Conservation (phyloP, 2,113 vertebrate genomes). For the Halcyon senegalensis region DNA sequence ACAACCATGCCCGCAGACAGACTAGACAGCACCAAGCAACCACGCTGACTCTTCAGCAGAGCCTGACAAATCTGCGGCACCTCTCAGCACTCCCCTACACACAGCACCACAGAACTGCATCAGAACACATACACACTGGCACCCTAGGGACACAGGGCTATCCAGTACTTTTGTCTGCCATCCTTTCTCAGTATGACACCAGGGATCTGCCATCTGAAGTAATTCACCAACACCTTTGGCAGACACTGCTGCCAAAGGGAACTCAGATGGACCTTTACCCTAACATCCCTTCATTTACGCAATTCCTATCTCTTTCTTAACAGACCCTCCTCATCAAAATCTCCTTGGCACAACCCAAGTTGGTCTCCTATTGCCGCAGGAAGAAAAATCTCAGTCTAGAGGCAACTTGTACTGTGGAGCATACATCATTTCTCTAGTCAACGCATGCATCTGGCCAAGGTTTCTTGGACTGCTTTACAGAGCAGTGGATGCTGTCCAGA, state of each 20-base stretch:
- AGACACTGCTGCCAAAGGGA: not conserved
- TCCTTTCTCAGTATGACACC: not conserved
- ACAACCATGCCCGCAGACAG: not conserved
- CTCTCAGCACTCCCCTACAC: not conserved
- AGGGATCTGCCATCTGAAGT: not conserved
- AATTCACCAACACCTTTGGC: not conserved
- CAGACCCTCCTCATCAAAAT: not conserved
- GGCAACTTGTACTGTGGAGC: not conserved
- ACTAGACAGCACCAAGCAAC: not conserved
- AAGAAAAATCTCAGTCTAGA: not conserved
- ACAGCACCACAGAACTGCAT: not conserved
- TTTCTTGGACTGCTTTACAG: constrained; percentile 35
- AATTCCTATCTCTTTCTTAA: constrained; percentile 7
- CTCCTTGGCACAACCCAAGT: not conserved
- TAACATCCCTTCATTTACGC: not conserved
- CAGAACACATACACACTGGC: not conserved
- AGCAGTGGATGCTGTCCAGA: constrained; percentile 58
- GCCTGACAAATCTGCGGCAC: not conserved
- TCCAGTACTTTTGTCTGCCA: accelerated
- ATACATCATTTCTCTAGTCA: not conserved
- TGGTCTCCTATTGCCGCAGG: not conserved
- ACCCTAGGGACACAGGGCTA: not conserved
- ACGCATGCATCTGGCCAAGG: not conserved
- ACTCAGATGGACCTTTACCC: not conserved
- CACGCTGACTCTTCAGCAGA: not conserved